Conservation (phyloP, 1,140 invertebrate genomes). For the Procambarus clarkii region DNA sequence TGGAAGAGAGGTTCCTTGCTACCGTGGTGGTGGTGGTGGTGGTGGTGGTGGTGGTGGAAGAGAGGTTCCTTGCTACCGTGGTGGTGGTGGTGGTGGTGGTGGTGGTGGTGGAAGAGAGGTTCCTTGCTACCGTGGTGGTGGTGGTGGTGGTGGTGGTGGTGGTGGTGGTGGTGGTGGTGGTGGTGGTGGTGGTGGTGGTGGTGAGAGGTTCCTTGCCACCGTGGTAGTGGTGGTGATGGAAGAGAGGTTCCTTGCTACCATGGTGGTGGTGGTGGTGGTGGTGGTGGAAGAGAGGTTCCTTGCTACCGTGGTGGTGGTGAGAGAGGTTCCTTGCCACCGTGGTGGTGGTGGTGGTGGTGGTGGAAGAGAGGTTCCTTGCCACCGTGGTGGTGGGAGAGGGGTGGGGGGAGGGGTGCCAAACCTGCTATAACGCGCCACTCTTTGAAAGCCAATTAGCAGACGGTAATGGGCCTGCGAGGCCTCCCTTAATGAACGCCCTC, state of each 20-base stretch:
- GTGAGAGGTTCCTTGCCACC: background rate
- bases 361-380: too few species aligned
- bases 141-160: background rate
- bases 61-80: too few species aligned
- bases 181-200: background rate
- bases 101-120: too few species aligned
- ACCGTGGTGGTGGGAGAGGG: too few species aligned
- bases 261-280: background rate
- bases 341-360: background rate
- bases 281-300: too few species aligned
- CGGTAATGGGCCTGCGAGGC: constrained; percentile 52
- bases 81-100: constrained; percentile 3
- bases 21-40: too few species aligned
- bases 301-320: too few species aligned
- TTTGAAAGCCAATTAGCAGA: constrained; percentile 59
- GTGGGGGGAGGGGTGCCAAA: constrained; percentile 3
- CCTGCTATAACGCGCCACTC: constrained; percentile 39
- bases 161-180: background rate
- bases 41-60: background rate
- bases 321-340: too few species aligned
- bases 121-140: too few species aligned
- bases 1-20: too few species aligned
- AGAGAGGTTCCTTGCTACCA: too few species aligned
- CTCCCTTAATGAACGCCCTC: constrained; percentile 40
- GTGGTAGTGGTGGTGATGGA: too few species aligned